A percentile compares a stretch with the other conserved stretches of the same genome.
These are phyloP conservation scores for Goniozus legneri DNA, from an alignment of 1,140 invertebrate genomes.

Conservation along the genomic window DNA sequence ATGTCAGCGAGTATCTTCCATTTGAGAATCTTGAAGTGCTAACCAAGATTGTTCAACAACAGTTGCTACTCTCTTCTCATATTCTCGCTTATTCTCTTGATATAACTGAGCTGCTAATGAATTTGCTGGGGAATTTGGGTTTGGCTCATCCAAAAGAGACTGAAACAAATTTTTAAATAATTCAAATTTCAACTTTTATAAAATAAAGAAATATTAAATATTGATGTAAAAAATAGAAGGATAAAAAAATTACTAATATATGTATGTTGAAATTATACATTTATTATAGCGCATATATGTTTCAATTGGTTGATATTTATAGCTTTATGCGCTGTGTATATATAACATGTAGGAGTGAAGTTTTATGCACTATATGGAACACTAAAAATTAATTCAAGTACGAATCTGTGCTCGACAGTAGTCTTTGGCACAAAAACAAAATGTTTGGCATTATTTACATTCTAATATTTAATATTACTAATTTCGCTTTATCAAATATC, in stretches of 20 bases:
- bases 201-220: slow-evolving; percentile 12
- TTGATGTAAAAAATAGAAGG: slow-evolving; percentile 21
- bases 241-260: slow-evolving; percentile 26
- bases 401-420: slow-evolving; percentile 23
- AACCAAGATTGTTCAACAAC: slow-evolving; percentile 68
- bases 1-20: slow-evolving; percentile 51
- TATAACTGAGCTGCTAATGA: slow-evolving; percentile 68
- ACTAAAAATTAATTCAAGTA: slow-evolving; percentile 43
- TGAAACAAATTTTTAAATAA: slow-evolving; percentile 44
- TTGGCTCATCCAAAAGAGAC: slow-evolving; percentile 65
- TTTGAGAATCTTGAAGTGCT: slow-evolving; percentile 53
- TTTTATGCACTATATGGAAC: slow-evolving; percentile 38
- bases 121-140: slow-evolving; percentile 70
- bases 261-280: slow-evolving; percentile 44
- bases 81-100: slow-evolving; percentile 65
- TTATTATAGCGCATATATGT: slow-evolving; percentile 32
- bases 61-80: slow-evolving; percentile 67
- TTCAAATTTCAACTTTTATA: not conserved
- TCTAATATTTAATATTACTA: slow-evolving; percentile 33
- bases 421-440: slow-evolving; percentile 24
- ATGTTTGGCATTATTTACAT: slow-evolving; percentile 14
- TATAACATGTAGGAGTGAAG: slow-evolving; percentile 32
- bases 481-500: slow-evolving; percentile 37
- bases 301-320: slow-evolving; percentile 30
- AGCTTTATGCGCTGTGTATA: slow-evolving; percentile 1